Percentiles rank a stretch among this genome's conserved stretches.
Evolutionary conservation across 2,113 vertebrate species (phyloP).

Genomic region (Siniperca knerii): DNA sequence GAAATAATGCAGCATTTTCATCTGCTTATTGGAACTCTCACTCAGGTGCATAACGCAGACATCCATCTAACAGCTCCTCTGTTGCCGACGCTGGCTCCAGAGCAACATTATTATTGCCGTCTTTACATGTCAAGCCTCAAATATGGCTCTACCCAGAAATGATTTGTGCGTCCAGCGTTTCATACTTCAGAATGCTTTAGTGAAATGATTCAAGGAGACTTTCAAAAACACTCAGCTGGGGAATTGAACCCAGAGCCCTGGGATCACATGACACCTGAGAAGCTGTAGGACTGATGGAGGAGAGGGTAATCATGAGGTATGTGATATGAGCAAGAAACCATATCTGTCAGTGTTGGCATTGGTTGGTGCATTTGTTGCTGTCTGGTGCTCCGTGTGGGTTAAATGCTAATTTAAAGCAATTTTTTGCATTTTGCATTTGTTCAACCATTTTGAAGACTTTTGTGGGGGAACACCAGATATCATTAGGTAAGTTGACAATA

Average conservation of each 20-base stretch:
- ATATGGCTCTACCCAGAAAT: conserved; percentile 46
- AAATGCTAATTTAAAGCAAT: conserved; percentile 1
- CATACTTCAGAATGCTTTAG: conserved; percentile 45
- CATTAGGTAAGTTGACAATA: conserved; percentile 10
- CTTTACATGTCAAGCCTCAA: conserved; percentile 44
- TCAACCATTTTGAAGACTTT: neutral
- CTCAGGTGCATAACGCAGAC: conserved; percentile 38
- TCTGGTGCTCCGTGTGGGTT: conserved; percentile 15
- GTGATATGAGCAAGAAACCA: conserved; percentile 46
- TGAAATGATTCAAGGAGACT: conserved; percentile 45
- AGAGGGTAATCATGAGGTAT: conserved; percentile 49
- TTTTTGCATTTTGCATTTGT: neutral
- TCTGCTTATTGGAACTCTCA: conserved; percentile 1
- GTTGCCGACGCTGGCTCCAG: conserved; percentile 38
- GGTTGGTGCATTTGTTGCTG: conserved; percentile 13
- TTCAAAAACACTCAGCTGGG: conserved; percentile 58
- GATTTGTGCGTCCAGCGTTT: conserved; percentile 58
- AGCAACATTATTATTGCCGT: conserved; percentile 44
- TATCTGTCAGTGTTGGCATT: conserved; percentile 15
- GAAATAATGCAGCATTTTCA: conserved; percentile 41
- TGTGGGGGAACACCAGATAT: neutral
- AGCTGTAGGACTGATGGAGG: conserved; percentile 13
- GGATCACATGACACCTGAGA: conserved; percentile 65
- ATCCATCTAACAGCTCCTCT: conserved; percentile 44
- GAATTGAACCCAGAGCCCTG: conserved; percentile 40